Evolutionary conservation across 1,140 invertebrate species (phyloP), one percentile per base, ranked within the genome.

Genomic region (Zaprionus tsacasi): DNA sequence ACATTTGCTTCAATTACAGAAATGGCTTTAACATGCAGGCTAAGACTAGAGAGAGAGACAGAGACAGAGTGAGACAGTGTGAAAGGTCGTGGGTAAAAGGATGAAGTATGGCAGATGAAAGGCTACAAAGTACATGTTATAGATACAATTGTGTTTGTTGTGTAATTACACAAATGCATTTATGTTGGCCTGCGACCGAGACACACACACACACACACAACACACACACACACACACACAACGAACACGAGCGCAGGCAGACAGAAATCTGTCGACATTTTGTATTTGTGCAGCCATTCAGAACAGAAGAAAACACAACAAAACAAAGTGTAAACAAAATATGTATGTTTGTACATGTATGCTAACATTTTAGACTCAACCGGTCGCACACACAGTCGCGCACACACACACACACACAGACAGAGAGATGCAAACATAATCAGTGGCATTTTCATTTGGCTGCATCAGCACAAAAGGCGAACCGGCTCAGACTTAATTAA

Each of bases 211-310:
- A 27, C 17, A 36, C 1, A 67, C n/a, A n/a, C n/a, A 5, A 30
- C 27, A 30, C 27, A 30, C 54, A 57, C 17, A 35, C 40, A 66
- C 48, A 30, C 56, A 35, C 40, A 65, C n/a, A 57, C n/a, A 55
- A 21, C 2, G 21, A 21, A 2, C 4, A 40, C 57, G 33, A 12
- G 25, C 21, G 33, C 55, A 69, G 6, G 25, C 21, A 60, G 13
- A 33, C 17, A 33, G 11, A 87, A 72, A 52, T 45, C 64, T 72
- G 59, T 72, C 79, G 79, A 87, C 79, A 76, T 88, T 82, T 86
- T 86, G 72, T 88, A 88, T 86, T 86, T 86, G 83, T 88, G 83
- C 68, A 86, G 83, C 83, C 82, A 86, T 86, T 86, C 80, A 86
- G 83, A 74, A 74, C 66, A 74, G 66, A 74, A 74, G 66, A 74